Evolutionary conservation across 2,888 invertebrate species (phyloP).

Genomic region (Stenodera caucasica): DNA sequence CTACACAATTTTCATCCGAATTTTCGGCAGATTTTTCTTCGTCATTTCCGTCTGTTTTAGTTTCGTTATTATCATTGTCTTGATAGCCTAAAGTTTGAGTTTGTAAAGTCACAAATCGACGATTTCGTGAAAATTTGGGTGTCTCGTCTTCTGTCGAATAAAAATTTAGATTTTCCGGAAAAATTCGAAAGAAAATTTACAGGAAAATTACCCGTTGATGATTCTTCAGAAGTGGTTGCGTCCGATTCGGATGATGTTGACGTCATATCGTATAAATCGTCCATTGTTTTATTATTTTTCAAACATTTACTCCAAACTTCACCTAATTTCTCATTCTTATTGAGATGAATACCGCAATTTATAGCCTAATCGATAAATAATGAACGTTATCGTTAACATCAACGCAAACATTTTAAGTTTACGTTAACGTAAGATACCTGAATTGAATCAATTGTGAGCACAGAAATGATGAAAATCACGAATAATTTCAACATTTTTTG

Average conservation of each 20-base stretch:
- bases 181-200: no score
- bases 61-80: background rate
- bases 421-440: no score
- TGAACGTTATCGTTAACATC: no score
- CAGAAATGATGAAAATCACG: background rate
- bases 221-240: background rate
- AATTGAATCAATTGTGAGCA: background rate
- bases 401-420: no score
- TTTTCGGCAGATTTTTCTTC: background rate
- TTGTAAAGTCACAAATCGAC: background rate
- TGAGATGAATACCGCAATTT: constrained; percentile 45
- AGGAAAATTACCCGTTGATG: constrained; percentile 6
- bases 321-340: constrained; percentile 30
- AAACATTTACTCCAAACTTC: constrained; percentile 37
- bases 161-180: background rate
- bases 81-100: background rate
- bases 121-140: background rate
- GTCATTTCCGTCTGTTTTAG: constrained; percentile 8
- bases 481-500: constrained; percentile 10
- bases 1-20: constrained; percentile 56
- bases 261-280: constrained; percentile 48
- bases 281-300: constrained; percentile 38
- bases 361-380: no score
- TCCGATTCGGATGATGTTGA: constrained; percentile 15
- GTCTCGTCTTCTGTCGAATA: background rate